Base-by-base conservation (phyloP, 2,113 vertebrate genomes). In the Myxocyprinus asiaticus region DNA sequence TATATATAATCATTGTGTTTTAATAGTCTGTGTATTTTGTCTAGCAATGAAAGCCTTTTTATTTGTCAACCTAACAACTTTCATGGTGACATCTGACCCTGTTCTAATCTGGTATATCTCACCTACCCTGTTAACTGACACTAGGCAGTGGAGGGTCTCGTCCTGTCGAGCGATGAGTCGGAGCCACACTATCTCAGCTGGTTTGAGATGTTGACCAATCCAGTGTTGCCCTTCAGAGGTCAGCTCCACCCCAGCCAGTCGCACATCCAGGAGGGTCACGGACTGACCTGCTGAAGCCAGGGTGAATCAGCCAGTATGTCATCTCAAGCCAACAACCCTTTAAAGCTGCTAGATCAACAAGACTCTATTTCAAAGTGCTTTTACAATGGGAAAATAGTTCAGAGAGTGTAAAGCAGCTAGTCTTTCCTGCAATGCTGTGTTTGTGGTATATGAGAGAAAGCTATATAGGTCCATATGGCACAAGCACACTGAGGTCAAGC, bases 201-300 rank as follows among this genome's bases (percentile, higher is more conserved):
- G 92, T 59, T 82, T 87, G 61, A 98, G 72, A 76, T 94, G 92
- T 4, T 79, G 70, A 80, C 88, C 86, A 50, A 99, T 88, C 97
- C 98, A 99, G 5, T 58, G 14, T 2, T 59, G 68, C 55, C 92
- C 94, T 0, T 90, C 82, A 0, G 91, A 89, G 1, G 94, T 95
- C 88, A 98, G 65, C 81, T 96, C 94, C 84, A 99, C 95, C 9
- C 98, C 97, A 0, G 95, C 96, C 81, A 99, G 90, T 56, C 87
- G 89, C 64, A 99, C 83, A 86, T 93, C 81, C 85, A 99, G 85
- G 0, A 88, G 77, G 5, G 93, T 91, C 8, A 85, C 2, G 0
- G 85, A 69, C 9, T 88, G 90, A 86, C 91, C 97, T 98, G 86
- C 0, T 9, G 6, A 14, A 58, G 55, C 7, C 68, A 45, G 42